Evolutionary conservation across 2,888 invertebrate species (phyloP).

Genomic region (Agrotis puta): DNA sequence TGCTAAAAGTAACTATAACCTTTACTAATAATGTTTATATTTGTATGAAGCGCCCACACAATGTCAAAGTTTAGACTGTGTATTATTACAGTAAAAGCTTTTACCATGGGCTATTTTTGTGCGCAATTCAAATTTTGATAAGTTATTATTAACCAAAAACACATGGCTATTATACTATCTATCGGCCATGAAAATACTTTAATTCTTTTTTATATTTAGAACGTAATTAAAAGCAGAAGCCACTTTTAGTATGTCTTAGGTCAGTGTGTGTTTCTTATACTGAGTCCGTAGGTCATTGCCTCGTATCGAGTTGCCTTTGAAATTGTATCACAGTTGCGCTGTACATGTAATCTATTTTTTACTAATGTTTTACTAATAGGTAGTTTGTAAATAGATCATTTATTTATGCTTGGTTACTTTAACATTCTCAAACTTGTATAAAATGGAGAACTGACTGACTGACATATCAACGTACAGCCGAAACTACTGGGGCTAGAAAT

Average conservation of each 20-base stretch:
- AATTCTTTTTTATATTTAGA: constrained; percentile 19
- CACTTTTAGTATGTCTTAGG: constrained; percentile 43
- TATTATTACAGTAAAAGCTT: no score
- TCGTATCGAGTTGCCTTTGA: constrained; percentile 33
- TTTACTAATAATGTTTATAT: no score
- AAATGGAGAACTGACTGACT: no score
- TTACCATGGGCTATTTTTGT: no score
- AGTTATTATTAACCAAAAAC: constrained; percentile 10
- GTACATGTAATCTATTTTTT: constrained; percentile 10
- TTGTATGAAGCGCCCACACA: no score
- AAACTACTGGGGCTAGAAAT: no score
- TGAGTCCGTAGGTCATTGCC: constrained; percentile 35
- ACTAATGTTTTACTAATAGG: constrained; percentile 6
- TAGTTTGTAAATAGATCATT: constrained; percentile 10
- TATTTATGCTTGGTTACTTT: no score
- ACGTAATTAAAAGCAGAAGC: constrained; percentile 30
- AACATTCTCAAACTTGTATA: no score
- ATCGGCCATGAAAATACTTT: not conserved
- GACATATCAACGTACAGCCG: no score
- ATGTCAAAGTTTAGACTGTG: no score
- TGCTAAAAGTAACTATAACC: no score
- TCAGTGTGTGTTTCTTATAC: constrained; percentile 34
- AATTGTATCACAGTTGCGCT: constrained; percentile 14
- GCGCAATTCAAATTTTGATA: no score
- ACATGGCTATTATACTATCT: constrained; percentile 24